Conservation (phyloP, 2,888 invertebrate genomes). For the Caenorhabditis sp. region DNA sequence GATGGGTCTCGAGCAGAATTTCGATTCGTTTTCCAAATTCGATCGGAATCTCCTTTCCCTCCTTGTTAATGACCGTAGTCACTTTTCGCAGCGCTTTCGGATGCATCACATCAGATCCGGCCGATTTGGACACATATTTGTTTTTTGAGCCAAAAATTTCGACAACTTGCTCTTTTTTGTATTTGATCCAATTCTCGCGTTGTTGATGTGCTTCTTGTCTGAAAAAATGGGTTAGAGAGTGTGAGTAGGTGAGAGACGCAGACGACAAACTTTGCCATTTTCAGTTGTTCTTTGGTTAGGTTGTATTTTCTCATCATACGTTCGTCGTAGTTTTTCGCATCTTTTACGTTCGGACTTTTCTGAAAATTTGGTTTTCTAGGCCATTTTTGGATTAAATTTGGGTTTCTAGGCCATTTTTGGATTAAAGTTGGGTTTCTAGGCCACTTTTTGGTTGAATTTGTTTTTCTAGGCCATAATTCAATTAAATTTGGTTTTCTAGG, state of each 20-base stretch:
- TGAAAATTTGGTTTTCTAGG: too few relatives aligned
- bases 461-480: too few relatives aligned
- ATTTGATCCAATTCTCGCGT: conserved; percentile 17
- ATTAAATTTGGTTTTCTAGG: too few relatives aligned
- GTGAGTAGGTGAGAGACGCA: neutral
- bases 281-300: conserved; percentile 8
- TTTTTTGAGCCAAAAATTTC: conserved; percentile 25
- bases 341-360: neutral
- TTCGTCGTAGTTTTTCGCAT: conserved; percentile 9
- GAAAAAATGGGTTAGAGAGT: neutral
- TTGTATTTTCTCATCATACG: conserved; percentile 21
- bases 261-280: conserved; percentile 13
- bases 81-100: neutral
- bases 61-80: neutral
- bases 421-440: too few relatives aligned
- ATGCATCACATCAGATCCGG: conserved; percentile 17
- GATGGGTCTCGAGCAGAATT: neutral
- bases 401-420: too few relatives aligned
- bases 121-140: conserved; percentile 25
- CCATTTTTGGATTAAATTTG: too few relatives aligned
- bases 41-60: neutral
- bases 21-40: conserved; percentile 9
- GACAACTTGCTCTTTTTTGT: conserved; percentile 22
- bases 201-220: conserved; percentile 18
- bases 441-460: too few relatives aligned